Percentiles rank a stretch among this genome's conserved stretches.
phyloP scores from a whole-genome alignment of 2,888 invertebrate genomes.

The Morpho deidamia region DNA sequence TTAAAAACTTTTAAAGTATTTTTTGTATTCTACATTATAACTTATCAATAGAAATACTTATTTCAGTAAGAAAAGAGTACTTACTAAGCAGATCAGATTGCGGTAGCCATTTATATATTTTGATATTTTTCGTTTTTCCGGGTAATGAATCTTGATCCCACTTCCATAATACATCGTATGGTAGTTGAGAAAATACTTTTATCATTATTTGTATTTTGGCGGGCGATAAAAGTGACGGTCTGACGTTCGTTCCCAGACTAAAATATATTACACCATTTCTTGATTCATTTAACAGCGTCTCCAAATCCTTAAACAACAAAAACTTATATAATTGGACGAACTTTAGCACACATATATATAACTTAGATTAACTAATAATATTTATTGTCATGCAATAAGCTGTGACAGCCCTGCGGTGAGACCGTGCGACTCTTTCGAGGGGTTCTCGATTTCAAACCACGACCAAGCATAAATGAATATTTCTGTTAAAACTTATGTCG shows the following conservation, averaged over 20 bases:
- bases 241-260: slow-evolving; percentile 49
- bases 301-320: not conserved
- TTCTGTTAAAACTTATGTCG: no score
- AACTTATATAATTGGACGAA: no score
- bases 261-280: slow-evolving; percentile 40
- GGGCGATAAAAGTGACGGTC: slow-evolving; percentile 32
- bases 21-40: no score
- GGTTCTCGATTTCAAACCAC: no score
- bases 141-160: slow-evolving; percentile 39
- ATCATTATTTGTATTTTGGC: slow-evolving; percentile 37
- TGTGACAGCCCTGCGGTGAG: no score
- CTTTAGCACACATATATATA: no score
- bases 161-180: slow-evolving; percentile 40
- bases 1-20: no score
- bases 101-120: slow-evolving; percentile 24
- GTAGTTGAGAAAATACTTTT: slow-evolving; percentile 36
- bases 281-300: not conserved
- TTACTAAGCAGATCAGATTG: slow-evolving; percentile 46
- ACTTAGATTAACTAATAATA: no score
- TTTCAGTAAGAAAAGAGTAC: slow-evolving; percentile 11
- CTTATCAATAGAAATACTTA: not conserved
- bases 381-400: no score
- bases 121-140: slow-evolving; percentile 20
- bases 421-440: no score
- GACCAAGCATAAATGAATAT: no score